Percentiles rank a stretch among this genome's conserved stretches.
Evolutionary conservation across 2,888 invertebrate species (phyloP).

Genomic region (Stenichneumon culpator): DNA sequence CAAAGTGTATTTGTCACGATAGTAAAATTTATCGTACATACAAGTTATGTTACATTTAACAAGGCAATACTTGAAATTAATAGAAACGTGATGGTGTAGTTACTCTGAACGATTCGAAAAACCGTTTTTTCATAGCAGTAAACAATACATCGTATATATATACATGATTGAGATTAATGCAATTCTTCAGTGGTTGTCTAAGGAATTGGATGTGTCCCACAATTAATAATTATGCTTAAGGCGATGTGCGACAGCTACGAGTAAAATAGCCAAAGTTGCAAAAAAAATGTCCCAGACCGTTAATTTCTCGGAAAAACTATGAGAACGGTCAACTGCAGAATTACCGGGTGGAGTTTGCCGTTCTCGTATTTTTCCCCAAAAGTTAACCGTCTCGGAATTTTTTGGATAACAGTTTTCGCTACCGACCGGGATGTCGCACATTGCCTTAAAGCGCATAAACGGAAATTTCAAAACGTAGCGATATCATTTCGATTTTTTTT

Average conservation of each 20-base stretch:
- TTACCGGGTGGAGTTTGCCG: background rate
- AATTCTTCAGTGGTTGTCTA: slow-evolving; percentile 63
- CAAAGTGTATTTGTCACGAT: slow-evolving; percentile 63
- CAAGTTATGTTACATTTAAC: slow-evolving; percentile 71
- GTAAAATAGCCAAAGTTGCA: background rate
- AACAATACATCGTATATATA: slow-evolving; percentile 76
- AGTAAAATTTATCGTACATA: slow-evolving; percentile 71
- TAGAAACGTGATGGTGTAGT: slow-evolving; percentile 54
- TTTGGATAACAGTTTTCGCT: background rate
- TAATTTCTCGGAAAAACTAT: background rate
- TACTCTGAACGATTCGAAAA: slow-evolving; percentile 65
- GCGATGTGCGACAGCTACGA: background rate
- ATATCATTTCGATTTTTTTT: background rate
- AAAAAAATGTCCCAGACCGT: background rate
- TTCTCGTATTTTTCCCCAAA: slow-evolving; percentile 4
- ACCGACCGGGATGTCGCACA: background rate
- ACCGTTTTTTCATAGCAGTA: slow-evolving; percentile 77
- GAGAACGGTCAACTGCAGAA: background rate
- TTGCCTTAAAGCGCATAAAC: background rate
- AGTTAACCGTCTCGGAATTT: background rate
- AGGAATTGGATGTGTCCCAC: slow-evolving; percentile 56
- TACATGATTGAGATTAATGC: slow-evolving; percentile 73
- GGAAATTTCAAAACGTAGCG: slow-evolving; percentile 10
- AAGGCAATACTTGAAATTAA: slow-evolving; percentile 75
- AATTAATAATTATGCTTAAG: slow-evolving; percentile 48